phyloP scores from a whole-genome alignment of 1,140 invertebrate genomes.

The Drosophila rhopaloa region DNA sequence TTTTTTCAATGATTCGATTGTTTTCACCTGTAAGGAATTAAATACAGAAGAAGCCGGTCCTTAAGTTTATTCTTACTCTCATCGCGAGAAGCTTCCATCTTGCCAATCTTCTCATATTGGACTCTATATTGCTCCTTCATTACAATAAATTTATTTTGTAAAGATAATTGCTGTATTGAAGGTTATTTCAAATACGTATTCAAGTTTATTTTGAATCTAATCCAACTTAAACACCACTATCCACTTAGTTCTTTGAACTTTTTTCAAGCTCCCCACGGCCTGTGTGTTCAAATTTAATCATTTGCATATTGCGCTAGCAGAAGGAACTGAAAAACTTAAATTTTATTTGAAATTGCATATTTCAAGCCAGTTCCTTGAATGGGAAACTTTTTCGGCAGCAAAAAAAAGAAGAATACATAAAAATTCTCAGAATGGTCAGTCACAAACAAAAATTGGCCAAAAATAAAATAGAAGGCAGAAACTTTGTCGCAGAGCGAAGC shows the following conservation, averaged over 20 bases:
- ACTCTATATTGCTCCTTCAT: neutral
- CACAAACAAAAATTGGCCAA: slow-evolving; percentile 33
- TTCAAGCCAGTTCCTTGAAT: slow-evolving; percentile 54
- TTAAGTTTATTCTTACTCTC: neutral
- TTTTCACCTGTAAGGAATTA: neutral
- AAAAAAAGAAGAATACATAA: slow-evolving; percentile 35
- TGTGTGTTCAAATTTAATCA: slow-evolving; percentile 38
- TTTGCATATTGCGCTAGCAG: slow-evolving; percentile 43
- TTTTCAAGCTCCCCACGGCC: neutral
- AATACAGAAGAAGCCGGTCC: too few species aligned
- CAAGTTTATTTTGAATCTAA: neutral
- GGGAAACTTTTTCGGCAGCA: slow-evolving; percentile 45
- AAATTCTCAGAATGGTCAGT: slow-evolving; percentile 43
- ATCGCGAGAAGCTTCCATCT: neutral
- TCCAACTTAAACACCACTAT: slow-evolving; percentile 6
- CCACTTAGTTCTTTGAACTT: slow-evolving; percentile 1
- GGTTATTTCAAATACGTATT: slow-evolving; percentile 8
- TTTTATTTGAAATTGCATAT: slow-evolving; percentile 74
- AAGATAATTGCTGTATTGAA: slow-evolving; percentile 9
- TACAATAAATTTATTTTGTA: slow-evolving; percentile 14
- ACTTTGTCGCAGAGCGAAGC: slow-evolving; percentile 61
- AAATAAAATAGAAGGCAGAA: slow-evolving; percentile 43
- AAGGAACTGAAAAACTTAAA: slow-evolving; percentile 56
- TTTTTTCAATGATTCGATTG: slow-evolving; percentile 86
- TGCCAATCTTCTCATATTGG: neutral